Evolutionary conservation across 2,888 invertebrate species (phyloP).

Genomic region (Lithophane leautieri): DNA sequence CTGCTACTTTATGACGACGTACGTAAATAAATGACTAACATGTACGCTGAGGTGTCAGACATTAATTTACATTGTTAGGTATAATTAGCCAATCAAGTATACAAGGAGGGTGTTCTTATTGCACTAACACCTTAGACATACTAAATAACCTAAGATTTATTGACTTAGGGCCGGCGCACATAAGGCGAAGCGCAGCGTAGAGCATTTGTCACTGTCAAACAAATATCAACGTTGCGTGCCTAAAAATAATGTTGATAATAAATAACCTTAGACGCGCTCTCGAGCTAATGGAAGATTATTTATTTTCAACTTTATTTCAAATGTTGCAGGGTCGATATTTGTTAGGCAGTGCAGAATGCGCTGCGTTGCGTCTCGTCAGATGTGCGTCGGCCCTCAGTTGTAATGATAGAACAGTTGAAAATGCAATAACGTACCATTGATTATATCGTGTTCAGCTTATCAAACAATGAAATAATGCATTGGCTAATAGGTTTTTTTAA

Average conservation of each 20-base stretch:
- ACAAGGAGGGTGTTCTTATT: slow-evolving; percentile 4
- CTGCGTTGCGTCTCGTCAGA: too few species aligned
- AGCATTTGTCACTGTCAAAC: too few species aligned
- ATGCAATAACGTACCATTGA: slow-evolving; percentile 11
- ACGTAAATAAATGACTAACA: not conserved
- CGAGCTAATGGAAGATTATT: too few species aligned
- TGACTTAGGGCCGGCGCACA: too few species aligned
- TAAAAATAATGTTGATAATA: too few species aligned
- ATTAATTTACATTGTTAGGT: slow-evolving; percentile 16
- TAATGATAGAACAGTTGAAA: slow-evolving; percentile 12
- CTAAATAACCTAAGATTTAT: slow-evolving; percentile 9
- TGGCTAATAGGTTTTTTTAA: slow-evolving; percentile 1
- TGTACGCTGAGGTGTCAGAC: slow-evolving; percentile 1
- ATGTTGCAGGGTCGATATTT: too few species aligned
- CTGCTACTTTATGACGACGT: not conserved
- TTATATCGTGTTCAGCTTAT: slow-evolving; percentile 34
- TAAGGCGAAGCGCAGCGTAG: too few species aligned
- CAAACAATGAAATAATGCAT: slow-evolving; percentile 22
- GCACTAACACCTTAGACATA: not conserved
- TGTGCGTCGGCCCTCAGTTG: too few species aligned
- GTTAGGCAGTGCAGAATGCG: too few species aligned
- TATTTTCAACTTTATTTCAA: too few species aligned
- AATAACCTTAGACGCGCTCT: too few species aligned
- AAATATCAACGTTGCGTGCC: too few species aligned
- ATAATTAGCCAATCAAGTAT: slow-evolving; percentile 40